Percentiles rank a stretch among this genome's conserved stretches.
phyloP scores from a whole-genome alignment of 2,113 vertebrate genomes.

The Loxodonta africana region DNA sequence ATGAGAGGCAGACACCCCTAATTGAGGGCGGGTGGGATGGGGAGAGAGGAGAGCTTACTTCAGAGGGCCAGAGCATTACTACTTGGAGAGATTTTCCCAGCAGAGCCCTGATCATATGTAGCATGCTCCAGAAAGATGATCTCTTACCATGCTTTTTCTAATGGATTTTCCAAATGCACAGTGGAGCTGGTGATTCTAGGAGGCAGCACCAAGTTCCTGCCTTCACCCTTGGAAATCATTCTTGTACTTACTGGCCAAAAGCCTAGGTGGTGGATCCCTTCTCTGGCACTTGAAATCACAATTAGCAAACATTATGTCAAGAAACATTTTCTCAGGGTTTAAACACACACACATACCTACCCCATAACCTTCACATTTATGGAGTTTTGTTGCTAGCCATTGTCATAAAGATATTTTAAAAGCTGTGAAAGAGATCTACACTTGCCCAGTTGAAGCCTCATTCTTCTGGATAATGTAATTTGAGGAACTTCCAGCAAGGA shows the following conservation, averaged over 20 bases:
- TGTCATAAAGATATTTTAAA: neutral
- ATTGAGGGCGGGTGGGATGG: too few species aligned
- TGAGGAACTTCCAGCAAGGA: neutral
- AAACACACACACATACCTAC: neutral
- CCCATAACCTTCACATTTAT: neutral
- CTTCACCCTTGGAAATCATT: rapidly evolving
- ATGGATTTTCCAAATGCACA: neutral
- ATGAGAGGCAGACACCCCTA: rapidly evolving
- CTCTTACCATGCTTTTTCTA: neutral
- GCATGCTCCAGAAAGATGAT: rapidly evolving
- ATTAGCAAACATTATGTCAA: neutral
- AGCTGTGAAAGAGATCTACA: neutral
- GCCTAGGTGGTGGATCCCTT: neutral
- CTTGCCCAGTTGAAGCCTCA: neutral
- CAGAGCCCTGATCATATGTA: rapidly evolving
- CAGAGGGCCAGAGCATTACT: rapidly evolving
- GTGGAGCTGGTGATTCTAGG: rapidly evolving
- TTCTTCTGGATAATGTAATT: neutral
- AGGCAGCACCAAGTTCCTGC: neutral
- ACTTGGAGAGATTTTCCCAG: rapidly evolving
- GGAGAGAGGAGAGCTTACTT: too few species aligned
- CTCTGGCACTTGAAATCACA: neutral
- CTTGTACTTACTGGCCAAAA: neutral
- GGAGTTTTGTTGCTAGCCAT: neutral
- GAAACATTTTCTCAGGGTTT: neutral